Conservation (phyloP, 2,113 vertebrate genomes). For the Protobothrops flavoviridis region DNA sequence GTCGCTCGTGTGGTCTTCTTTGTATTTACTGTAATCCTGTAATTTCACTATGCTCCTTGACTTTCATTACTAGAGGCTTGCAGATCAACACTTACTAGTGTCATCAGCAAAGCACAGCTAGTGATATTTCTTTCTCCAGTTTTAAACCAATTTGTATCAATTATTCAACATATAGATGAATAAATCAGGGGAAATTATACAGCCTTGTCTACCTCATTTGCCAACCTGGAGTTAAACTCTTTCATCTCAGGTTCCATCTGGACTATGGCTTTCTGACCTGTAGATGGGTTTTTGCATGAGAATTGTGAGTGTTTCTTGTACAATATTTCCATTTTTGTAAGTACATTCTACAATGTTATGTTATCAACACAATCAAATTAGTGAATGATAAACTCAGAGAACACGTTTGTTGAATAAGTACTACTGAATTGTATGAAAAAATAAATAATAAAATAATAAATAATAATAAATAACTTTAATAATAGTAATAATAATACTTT, state of each 20-base stretch:
- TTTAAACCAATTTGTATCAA: background rate
- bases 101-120: background rate
- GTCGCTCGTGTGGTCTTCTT: background rate
- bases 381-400: too few relatives aligned
- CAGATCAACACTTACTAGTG: background rate
- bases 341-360: background rate
- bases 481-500: too few relatives aligned
- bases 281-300: background rate
- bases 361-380: background rate
- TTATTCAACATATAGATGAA: background rate
- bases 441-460: too few relatives aligned
- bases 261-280: background rate
- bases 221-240: background rate
- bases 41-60: background rate
- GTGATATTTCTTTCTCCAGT: background rate
- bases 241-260: background rate
- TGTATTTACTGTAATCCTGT: background rate
- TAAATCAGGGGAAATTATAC: background rate
- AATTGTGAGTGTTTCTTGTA: background rate
- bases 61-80: background rate
- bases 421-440: too few relatives aligned
- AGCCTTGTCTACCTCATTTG: background rate
- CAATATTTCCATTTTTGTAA: background rate
- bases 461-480: too few relatives aligned
- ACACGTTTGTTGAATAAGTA: too few relatives aligned